Evolutionary conservation across 2,797 vertebrate genomes (phyloP).

Genomic region (Hypotaenidia philippensis): DNA sequence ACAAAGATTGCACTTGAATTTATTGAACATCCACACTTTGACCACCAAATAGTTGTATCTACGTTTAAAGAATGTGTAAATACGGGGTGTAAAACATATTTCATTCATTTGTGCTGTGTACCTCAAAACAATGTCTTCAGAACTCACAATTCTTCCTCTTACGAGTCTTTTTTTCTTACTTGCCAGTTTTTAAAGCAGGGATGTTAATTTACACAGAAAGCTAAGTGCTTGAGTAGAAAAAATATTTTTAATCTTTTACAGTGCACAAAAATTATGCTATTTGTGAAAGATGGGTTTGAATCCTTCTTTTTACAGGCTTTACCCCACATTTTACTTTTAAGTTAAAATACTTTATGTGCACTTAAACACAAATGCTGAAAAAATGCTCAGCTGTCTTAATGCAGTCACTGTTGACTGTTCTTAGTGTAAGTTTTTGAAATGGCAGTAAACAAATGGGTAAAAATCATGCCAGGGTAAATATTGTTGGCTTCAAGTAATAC

Average conservation of each 20-base stretch:
- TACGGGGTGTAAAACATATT: background rate
- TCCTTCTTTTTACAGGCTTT: background rate
- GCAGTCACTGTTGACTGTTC: background rate
- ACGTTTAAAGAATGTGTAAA: background rate
- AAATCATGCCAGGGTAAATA: slow-evolving; percentile 43
- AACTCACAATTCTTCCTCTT: background rate
- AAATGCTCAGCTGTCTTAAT: background rate
- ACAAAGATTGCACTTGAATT: background rate
- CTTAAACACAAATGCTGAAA: background rate
- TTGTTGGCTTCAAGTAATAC: slow-evolving; percentile 14
- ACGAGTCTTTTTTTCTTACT: background rate
- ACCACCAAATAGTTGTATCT: background rate
- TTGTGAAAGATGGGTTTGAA: background rate
- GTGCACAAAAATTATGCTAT: background rate
- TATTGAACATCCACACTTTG: background rate
- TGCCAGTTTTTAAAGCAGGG: background rate
- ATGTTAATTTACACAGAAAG: background rate
- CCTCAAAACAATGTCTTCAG: background rate
- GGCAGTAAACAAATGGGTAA: slow-evolving; percentile 29
- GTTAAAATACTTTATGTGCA: background rate
- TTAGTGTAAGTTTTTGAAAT: background rate
- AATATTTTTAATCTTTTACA: background rate
- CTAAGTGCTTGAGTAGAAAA: fast-evolving
- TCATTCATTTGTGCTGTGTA: background rate
- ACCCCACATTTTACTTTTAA: background rate